Evolutionary conservation across 2,797 vertebrate genomes (phyloP), one percentile per base, ranked within the genome.

Genomic region (Lateolabrax maculatus): DNA sequence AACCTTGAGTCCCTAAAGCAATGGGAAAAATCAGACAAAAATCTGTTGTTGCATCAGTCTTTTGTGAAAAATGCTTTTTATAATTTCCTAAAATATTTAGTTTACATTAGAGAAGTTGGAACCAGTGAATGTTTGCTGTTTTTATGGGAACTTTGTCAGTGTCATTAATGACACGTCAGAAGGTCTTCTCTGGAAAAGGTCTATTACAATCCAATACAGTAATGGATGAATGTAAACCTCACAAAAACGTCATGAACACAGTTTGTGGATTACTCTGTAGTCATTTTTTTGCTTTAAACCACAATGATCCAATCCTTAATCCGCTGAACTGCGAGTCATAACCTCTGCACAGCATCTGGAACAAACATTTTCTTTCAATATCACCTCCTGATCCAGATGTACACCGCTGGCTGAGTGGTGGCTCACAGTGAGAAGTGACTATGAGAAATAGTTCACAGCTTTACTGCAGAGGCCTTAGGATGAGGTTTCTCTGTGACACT

Each of bases 311-410:
- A 8, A 9, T 19, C 37, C 25, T 70, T 48, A 18, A 53, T 46
- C 29, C 44, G 51, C 25, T 71, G 34, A 74, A 73, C 13, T 23
- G 5, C 12, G 18, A 66, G 44, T 61, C 52, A 16, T 64, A 52
- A 75, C 64, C 68, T 83, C 49, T 73, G 18, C 51, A 56, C 48
- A 72, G 55, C 81, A 80, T 77, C 79, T 82, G 77, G 64, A 82
- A 21, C n/a, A 58, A 81, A 52, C 61, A 10, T 44, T 64, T 31
- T 23, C 53, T 78, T 11, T 62, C 36, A 71, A 44, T 41, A 2
- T 75, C 65, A 46, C 61, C 76, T 80, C 55, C 60, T n/a, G 55
- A 58, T 70, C 77, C 75, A 84, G 81, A 87, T 82, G 80, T 61
- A 37, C 60, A 69, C 31, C 52, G 10, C 51, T 51, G 52, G 41